Percentiles rank a stretch among this genome's conserved stretches.
These are phyloP conservation scores for Saccostrea echinata DNA, from an alignment of 1,140 invertebrate species.

Conservation along the genomic window DNA sequence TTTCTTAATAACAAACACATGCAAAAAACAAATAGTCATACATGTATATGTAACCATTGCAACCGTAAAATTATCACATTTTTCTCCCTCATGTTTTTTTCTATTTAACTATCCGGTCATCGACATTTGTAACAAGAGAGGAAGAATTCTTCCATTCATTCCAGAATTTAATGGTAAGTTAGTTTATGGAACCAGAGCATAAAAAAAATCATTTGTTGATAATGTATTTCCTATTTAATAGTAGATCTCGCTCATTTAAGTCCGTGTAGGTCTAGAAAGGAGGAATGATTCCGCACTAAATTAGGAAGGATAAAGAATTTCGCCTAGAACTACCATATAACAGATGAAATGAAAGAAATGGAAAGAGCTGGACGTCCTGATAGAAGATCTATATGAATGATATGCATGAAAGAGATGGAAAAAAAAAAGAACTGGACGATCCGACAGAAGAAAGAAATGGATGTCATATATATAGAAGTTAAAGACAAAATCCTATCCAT, in stretches of 20 bases:
- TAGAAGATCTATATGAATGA: background rate
- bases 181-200: background rate
- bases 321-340: background rate
- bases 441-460: no score
- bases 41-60: no score
- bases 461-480: background rate
- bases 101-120: no score
- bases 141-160: background rate
- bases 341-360: background rate
- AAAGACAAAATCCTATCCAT: background rate
- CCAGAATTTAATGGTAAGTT: background rate
- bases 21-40: no score
- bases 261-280: constrained; percentile 33
- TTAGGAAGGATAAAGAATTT: background rate
- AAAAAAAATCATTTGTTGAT: background rate
- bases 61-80: no score
- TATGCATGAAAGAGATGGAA: no score
- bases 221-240: no score
- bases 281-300: background rate
- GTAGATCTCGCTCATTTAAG: no score
- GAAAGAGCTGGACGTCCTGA: background rate
- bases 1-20: no score
- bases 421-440: no score
- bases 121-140: background rate
- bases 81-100: no score